These are phyloP conservation scores for Flexamia atlantica DNA, from an alignment of 2,888 invertebrate species.

Conservation along the genomic window DNA sequence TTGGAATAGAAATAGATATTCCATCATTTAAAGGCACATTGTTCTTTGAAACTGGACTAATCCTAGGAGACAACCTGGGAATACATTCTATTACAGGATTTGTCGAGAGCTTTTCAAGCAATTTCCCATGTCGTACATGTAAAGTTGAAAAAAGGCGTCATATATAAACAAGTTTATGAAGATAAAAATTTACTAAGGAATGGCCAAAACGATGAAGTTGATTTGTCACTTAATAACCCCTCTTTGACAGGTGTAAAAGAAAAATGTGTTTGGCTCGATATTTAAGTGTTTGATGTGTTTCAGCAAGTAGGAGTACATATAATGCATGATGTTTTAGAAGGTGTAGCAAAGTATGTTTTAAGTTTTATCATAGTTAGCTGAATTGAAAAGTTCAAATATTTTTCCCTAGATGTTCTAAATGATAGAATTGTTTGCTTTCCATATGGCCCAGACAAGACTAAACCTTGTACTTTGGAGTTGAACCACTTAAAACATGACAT, in stretches of 20 bases:
- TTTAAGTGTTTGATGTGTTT: neutral
- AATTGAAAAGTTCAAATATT: neutral
- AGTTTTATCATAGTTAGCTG: slow-evolving; percentile 1
- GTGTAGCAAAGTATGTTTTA: neutral
- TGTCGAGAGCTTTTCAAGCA: neutral
- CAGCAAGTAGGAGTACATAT: neutral
- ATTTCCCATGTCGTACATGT: neutral
- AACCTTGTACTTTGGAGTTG: neutral
- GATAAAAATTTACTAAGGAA: neutral
- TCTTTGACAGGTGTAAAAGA: neutral
- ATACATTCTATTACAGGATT: slow-evolving; percentile 1
- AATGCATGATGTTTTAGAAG: neutral
- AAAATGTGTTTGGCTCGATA: neutral
- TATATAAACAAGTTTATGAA: neutral
- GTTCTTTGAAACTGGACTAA: slow-evolving; percentile 3
- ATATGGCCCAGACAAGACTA: neutral
- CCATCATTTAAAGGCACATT: neutral
- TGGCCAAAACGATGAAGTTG: neutral
- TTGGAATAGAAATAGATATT: slow-evolving; percentile 1
- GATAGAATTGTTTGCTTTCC: neutral
- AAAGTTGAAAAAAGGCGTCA: neutral
- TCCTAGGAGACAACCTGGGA: neutral
- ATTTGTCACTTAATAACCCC: neutral
- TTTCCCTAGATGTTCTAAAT: neutral
- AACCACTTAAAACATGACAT: neutral